Conservation (phyloP, 2,797 vertebrate species). For the Centroberyx gerrardi region DNA sequence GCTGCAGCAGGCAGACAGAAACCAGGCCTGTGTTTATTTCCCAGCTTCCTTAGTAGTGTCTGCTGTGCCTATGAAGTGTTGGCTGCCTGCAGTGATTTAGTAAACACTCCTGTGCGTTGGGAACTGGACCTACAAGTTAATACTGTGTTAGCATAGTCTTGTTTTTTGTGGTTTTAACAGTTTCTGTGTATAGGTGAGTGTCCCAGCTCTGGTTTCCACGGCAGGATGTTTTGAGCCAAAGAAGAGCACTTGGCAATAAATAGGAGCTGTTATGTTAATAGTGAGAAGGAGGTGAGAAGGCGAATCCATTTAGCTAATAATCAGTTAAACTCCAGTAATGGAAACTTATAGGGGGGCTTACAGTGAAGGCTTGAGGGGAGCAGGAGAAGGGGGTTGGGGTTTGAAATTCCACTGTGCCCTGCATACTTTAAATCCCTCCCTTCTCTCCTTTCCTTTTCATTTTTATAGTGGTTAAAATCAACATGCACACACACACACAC, state of each 20-base stretch:
- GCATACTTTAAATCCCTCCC: conserved; percentile 75
- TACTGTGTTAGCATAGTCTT: neutral
- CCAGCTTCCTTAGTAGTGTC: conserved; percentile 72
- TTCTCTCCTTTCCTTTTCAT: conserved; percentile 66
- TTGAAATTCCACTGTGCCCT: conserved; percentile 77
- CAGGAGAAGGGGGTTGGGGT: conserved; percentile 50
- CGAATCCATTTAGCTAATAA: conserved; percentile 67
- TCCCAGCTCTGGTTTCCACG: conserved; percentile 10
- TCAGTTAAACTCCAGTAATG: conserved; percentile 71
- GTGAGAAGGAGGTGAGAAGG: conserved; percentile 51
- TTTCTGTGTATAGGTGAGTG: neutral
- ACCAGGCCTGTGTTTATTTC: conserved; percentile 75
- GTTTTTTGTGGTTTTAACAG: conserved; percentile 22
- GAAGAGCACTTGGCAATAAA: neutral
- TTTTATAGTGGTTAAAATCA: conserved; percentile 68
- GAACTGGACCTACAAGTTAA: no score
- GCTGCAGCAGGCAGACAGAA: conserved; percentile 50
- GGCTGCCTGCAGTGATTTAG: conserved; percentile 65
- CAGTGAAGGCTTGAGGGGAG: conserved; percentile 59
- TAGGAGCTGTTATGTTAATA: conserved; percentile 35
- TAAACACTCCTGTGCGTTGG: conserved; percentile 64
- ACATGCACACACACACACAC: conserved; percentile 27
- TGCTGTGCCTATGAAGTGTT: conserved; percentile 64
- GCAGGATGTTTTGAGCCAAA: neutral
- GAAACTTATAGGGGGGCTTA: conserved; percentile 65